These are phyloP conservation scores for Sylvia atricapilla DNA, from an alignment of 2,113 vertebrate species.

Conservation along the genomic window DNA sequence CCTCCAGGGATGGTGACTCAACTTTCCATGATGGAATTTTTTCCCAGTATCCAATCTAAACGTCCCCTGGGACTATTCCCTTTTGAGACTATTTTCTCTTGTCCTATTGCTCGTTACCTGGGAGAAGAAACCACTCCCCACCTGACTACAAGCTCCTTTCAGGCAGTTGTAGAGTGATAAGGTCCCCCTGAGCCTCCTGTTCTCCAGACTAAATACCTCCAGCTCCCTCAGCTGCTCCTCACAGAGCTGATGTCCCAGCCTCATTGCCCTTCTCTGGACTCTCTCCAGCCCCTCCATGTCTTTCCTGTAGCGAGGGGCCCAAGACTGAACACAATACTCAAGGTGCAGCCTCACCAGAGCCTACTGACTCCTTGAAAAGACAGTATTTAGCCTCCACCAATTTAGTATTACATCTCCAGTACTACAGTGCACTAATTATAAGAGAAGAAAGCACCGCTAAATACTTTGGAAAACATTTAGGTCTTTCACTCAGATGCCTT, in stretches of 20 bases:
- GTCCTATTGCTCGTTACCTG: accelerated
- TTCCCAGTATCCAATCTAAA: background rate
- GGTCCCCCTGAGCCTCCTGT: background rate
- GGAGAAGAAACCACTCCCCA: background rate
- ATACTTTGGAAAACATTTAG: background rate
- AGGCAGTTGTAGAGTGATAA: background rate
- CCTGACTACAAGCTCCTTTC: background rate
- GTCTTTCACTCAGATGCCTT: background rate
- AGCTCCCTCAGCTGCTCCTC: background rate
- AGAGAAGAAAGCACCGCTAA: background rate
- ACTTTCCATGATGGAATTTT: background rate
- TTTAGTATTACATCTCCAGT: background rate
- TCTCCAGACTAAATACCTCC: background rate
- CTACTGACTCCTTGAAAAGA: background rate
- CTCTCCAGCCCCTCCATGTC: background rate
- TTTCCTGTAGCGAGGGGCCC: background rate
- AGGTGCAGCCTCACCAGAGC: background rate
- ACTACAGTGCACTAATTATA: background rate
- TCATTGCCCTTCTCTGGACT: background rate
- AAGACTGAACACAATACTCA: background rate
- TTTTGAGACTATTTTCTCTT: background rate
- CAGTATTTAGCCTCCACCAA: background rate
- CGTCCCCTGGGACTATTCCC: too few relatives aligned
- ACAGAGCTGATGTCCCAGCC: background rate
- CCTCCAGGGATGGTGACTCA: background rate